Conservation (phyloP, 2,797 vertebrate genomes). For the Dromococcyx pavoninus region DNA sequence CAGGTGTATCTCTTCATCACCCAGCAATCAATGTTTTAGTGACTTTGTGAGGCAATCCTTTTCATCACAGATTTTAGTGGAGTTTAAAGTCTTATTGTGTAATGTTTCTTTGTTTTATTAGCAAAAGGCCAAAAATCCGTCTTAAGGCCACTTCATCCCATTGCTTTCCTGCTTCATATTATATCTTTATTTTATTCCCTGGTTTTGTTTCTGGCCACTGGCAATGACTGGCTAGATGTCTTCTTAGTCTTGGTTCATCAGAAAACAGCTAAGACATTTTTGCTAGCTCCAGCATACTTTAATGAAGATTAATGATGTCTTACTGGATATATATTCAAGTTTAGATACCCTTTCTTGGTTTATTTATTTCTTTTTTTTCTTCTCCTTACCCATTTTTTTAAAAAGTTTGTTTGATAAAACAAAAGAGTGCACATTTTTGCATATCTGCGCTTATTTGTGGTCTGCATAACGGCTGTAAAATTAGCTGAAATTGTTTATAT, state of each 20-base stretch:
- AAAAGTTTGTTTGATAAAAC: not conserved
- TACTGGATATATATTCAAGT: conserved; percentile 46
- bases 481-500: conserved; percentile 9
- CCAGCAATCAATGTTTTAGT: not conserved
- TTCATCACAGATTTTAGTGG: not conserved
- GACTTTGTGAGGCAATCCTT: not conserved
- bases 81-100: not conserved
- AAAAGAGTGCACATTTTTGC: not conserved
- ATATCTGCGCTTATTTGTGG: not conserved
- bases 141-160: not conserved
- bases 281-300: conserved; percentile 65
- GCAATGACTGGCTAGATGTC: not conserved
- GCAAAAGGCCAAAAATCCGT: not conserved
- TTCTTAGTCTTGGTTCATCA: conserved; percentile 52
- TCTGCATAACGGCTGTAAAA: not conserved
- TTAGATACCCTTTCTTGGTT: conserved; percentile 41
- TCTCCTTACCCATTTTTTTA: not conserved
- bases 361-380: conserved; percentile 1
- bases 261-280: conserved; percentile 61
- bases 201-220: not conserved
- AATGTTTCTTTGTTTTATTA: not conserved
- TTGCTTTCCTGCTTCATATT: not conserved
- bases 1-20: not conserved
- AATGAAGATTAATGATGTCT: conserved; percentile 67
- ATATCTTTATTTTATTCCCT: not conserved